Conservation (phyloP, 1,140 invertebrate genomes). For the Drosophila paulistorum region DNA sequence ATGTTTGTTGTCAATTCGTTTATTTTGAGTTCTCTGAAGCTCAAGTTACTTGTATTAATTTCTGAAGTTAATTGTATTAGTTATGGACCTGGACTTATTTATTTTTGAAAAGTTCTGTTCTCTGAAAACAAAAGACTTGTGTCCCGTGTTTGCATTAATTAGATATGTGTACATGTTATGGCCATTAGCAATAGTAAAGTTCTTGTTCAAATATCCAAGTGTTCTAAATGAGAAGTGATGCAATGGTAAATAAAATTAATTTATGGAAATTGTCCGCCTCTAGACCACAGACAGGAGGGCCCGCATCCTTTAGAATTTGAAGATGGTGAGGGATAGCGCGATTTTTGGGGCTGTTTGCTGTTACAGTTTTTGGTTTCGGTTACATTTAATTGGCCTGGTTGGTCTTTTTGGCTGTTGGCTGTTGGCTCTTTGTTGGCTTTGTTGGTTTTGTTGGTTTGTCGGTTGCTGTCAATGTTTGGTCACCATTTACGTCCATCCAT, state of each 20-base stretch:
- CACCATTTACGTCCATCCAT: neutral
- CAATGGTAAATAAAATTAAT: slow-evolving; percentile 3
- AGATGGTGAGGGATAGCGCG: neutral
- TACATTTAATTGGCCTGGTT: slow-evolving; percentile 5
- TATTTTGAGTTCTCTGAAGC: no score
- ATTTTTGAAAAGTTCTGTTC: neutral
- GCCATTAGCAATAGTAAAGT: neutral
- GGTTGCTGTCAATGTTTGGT: slow-evolving; percentile 7
- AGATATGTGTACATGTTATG: neutral
- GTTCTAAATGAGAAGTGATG: slow-evolving; percentile 4
- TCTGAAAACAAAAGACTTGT: slow-evolving; percentile 6
- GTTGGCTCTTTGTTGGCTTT: neutral
- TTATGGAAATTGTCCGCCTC: neutral
- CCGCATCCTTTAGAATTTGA: neutral
- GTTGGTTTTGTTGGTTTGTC: neutral
- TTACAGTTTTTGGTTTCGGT: neutral
- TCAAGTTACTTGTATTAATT: no score
- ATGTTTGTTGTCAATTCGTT: no score
- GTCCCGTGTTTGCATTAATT: neutral
- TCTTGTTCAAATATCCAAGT: slow-evolving; percentile 1
- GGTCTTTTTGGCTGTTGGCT: neutral
- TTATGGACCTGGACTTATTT: no score
- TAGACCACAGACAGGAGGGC: no score
- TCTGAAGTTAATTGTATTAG: no score
- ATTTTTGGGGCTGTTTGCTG: neutral